Conservation (phyloP, 2,888 invertebrate species). For the Eristalis intricaria region DNA sequence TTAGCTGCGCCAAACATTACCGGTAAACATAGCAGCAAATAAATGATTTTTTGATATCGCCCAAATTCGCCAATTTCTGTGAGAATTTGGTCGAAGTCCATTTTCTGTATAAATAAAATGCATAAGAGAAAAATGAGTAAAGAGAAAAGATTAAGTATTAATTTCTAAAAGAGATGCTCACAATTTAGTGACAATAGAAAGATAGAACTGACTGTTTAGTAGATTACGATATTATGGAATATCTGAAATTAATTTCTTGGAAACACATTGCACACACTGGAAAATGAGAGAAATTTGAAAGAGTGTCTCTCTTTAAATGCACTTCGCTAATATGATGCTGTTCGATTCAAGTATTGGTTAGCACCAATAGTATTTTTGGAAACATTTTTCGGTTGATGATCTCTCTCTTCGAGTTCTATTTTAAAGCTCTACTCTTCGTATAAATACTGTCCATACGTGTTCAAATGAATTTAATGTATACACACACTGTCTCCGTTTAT, state of each 20-base stretch:
- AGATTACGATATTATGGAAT: no score
- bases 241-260: neutral
- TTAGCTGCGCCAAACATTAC: slow-evolving; percentile 84
- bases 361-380: neutral
- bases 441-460: neutral
- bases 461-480: neutral
- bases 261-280: neutral
- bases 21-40: slow-evolving; percentile 83
- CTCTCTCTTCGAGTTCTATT: neutral
- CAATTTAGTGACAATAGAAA: neutral
- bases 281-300: neutral
- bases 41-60: slow-evolving; percentile 83
- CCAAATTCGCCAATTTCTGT: slow-evolving; percentile 85
- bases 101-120: slow-evolving; percentile 71
- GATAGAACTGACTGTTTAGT: neutral
- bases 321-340: no score
- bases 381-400: neutral
- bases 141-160: neutral
- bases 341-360: neutral
- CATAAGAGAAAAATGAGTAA: neutral
- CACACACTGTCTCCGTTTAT: no score
- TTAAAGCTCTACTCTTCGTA: neutral
- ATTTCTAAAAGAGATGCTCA: neutral
- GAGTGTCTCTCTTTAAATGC: no score
- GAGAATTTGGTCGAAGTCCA: slow-evolving; percentile 85